These are phyloP conservation scores for Alethe diademata DNA, from an alignment of 2,113 vertebrate species.

Conservation along the genomic window DNA sequence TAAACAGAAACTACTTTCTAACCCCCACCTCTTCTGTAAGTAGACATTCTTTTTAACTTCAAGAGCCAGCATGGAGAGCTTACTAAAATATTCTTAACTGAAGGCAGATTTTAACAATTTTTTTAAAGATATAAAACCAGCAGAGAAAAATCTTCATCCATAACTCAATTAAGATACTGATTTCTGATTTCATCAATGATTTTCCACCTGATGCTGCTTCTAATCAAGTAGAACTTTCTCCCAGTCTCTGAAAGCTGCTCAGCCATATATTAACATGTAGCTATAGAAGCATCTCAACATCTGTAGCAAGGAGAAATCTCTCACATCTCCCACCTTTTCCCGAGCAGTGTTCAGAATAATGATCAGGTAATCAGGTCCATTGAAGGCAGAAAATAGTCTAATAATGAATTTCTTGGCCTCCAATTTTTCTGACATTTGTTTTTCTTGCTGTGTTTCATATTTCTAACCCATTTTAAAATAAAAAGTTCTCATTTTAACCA, in stretches of 20 bases:
- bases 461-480: neutral
- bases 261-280: neutral
- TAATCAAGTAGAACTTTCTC: neutral
- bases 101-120: neutral
- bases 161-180: neutral
- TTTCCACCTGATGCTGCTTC: neutral
- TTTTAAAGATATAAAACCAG: neutral
- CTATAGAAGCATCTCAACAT: neutral
- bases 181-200: neutral
- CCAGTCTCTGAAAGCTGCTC: neutral
- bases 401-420: neutral
- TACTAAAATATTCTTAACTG: neutral
- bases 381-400: neutral
- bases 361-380: neutral
- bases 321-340: neutral
- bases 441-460: neutral
- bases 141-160: neutral
- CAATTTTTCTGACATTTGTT: conserved; percentile 1
- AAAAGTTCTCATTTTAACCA: neutral
- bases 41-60: neutral
- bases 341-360: neutral
- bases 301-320: neutral
- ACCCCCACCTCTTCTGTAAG: neutral
- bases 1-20: neutral
- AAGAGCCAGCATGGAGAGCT: neutral